Evolutionary conservation across 2,797 vertebrate genomes (phyloP).

Genomic region (Sylvia borin): DNA sequence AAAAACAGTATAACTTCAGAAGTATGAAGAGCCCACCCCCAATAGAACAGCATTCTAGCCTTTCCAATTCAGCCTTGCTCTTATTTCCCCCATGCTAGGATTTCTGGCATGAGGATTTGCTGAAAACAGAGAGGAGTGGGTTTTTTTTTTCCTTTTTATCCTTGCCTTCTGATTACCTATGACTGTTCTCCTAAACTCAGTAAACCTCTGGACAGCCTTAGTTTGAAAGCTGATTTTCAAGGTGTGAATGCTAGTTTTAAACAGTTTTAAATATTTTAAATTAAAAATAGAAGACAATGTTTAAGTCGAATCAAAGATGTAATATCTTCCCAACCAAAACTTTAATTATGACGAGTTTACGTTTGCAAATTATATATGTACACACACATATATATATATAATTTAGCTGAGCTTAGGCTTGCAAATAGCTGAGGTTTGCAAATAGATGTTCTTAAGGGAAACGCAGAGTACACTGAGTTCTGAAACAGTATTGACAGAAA

Average conservation of each 20-base stretch:
- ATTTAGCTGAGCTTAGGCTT: not conserved
- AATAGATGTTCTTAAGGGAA: not conserved
- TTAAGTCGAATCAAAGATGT: not conserved
- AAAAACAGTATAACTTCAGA: conserved; percentile 68
- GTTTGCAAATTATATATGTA: not conserved
- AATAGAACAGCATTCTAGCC: conserved; percentile 53
- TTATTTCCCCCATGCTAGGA: conserved; percentile 22
- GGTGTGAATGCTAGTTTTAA: not conserved
- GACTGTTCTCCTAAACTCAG: not conserved
- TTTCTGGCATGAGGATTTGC: conserved; percentile 26
- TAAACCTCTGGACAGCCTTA: not conserved
- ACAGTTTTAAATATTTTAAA: not conserved
- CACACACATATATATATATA: not conserved
- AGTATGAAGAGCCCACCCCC: conserved; percentile 46
- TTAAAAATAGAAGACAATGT: not conserved
- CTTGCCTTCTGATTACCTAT: not conserved
- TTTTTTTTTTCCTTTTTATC: not conserved
- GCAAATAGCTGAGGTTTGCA: not conserved
- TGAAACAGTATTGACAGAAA: not conserved
- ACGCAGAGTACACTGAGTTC: not conserved
- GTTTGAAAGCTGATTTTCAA: not conserved
- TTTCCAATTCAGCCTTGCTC: conserved; percentile 42
- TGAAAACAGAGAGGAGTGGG: not conserved
- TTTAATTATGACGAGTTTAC: not conserved
- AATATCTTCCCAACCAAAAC: not conserved